These are phyloP conservation scores for Silvanus unidentatus DNA, from an alignment of 2,888 invertebrate genomes.

Conservation along the genomic window DNA sequence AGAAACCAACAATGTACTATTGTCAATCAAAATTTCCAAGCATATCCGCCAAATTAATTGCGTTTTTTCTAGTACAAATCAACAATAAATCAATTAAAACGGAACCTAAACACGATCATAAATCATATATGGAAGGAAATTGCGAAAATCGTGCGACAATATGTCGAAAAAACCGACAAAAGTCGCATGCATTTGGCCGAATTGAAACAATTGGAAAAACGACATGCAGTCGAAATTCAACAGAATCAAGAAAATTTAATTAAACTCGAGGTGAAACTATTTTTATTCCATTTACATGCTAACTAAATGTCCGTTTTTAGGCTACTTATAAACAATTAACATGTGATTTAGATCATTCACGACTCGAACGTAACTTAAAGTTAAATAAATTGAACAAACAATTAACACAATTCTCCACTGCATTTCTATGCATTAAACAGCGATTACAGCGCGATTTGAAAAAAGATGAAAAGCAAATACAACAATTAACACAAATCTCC, in stretches of 20 bases:
- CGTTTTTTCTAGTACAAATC: constrained; percentile 30
- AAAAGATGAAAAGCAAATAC: constrained; percentile 30
- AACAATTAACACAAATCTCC: constrained; percentile 11
- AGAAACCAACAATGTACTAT: too few species aligned
- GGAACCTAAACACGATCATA: constrained; percentile 28
- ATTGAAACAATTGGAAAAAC: constrained; percentile 36
- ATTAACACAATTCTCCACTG: too few species aligned
- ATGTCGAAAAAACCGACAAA: constrained; percentile 37
- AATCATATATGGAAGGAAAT: constrained; percentile 38
- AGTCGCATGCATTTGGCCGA: constrained; percentile 40
- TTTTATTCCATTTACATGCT: background rate
- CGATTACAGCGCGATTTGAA: constrained; percentile 28
- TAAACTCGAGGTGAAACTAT: constrained; percentile 18
- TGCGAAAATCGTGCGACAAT: constrained; percentile 28
- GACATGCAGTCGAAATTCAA: constrained; percentile 35
- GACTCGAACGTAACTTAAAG: too few species aligned
- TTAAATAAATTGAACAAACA: too few species aligned
- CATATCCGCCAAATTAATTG: background rate
- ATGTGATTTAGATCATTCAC: too few species aligned
- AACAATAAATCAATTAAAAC: constrained; percentile 28
- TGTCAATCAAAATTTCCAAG: background rate
- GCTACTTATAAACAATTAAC: too few species aligned
- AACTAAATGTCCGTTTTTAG: background rate
- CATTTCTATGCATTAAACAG: constrained; percentile 19
- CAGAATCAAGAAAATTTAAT: constrained; percentile 17